These are phyloP conservation scores for Orius insidiosus DNA, from an alignment of 1,140 invertebrate species.

Conservation along the genomic window DNA sequence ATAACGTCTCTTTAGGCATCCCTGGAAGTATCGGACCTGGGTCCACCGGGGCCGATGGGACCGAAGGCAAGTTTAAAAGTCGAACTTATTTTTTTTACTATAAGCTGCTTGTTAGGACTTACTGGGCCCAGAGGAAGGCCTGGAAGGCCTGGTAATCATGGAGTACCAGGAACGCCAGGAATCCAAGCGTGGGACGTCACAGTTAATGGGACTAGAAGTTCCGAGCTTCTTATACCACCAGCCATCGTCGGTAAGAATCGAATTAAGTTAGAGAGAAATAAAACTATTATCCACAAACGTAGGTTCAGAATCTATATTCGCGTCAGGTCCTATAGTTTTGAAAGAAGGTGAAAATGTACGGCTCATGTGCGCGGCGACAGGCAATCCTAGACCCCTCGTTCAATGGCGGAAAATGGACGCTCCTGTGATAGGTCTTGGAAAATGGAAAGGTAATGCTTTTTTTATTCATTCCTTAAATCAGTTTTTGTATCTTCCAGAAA, in stretches of 20 bases:
- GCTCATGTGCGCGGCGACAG: constrained; percentile 56
- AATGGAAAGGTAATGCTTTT: constrained; percentile 34
- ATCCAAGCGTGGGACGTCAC: constrained; percentile 50
- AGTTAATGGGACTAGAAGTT: constrained; percentile 37
- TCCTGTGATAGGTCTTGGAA: constrained; percentile 36
- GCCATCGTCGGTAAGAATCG: constrained; percentile 44
- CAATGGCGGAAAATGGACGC: constrained; percentile 58
- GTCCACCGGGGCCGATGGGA: constrained; percentile 26
- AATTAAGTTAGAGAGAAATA: not conserved
- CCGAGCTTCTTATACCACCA: constrained; percentile 57
- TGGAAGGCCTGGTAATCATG: constrained; percentile 47
- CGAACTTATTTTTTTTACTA: no score
- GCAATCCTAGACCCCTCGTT: constrained; percentile 51
- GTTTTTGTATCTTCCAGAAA: constrained; percentile 18
- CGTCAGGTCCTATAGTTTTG: constrained; percentile 32
- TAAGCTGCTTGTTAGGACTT: constrained; percentile 30
- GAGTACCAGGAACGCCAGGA: constrained; percentile 38
- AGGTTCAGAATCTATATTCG: constrained; percentile 18
- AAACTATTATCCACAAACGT: not conserved
- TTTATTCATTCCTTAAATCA: constrained; percentile 1
- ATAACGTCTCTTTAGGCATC: constrained; percentile 21
- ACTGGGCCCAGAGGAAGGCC: constrained; percentile 47
- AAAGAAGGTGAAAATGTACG: constrained; percentile 56
- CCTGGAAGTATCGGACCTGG: constrained; percentile 23
- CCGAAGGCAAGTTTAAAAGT: constrained; percentile 25